Evolutionary conservation across 2,888 invertebrate species (phyloP).

Genomic region (Cerastis leucographa): DNA sequence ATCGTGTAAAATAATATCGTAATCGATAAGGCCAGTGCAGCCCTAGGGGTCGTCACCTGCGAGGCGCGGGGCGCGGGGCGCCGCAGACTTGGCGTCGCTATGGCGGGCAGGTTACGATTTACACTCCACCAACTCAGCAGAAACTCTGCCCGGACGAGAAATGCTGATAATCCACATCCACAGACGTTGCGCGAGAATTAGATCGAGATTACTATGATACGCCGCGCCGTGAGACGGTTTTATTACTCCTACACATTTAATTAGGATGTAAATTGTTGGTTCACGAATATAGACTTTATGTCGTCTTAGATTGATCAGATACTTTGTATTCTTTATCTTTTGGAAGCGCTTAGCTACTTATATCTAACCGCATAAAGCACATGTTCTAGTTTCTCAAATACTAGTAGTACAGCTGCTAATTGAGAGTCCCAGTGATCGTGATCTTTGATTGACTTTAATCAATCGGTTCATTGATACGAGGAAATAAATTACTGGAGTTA

Average conservation of each 20-base stretch:
- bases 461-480: slow-evolving; percentile 64
- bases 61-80: slow-evolving; percentile 77
- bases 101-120: slow-evolving; percentile 91
- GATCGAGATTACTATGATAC: slow-evolving; percentile 86
- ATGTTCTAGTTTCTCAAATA: slow-evolving; percentile 31
- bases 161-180: slow-evolving; percentile 89
- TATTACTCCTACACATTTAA: slow-evolving; percentile 79
- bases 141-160: slow-evolving; percentile 87
- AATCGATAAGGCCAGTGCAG: slow-evolving; percentile 59
- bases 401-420: slow-evolving; percentile 49
- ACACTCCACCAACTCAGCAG: slow-evolving; percentile 90
- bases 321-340: slow-evolving; percentile 39
- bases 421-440: slow-evolving; percentile 58
- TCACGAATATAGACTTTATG: slow-evolving; percentile 56
- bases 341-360: slow-evolving; percentile 17
- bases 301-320: slow-evolving; percentile 50
- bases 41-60: slow-evolving; percentile 88
- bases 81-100: slow-evolving; percentile 85
- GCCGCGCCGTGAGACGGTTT: slow-evolving; percentile 77
- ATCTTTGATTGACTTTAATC: slow-evolving; percentile 69
- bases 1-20: slow-evolving; percentile 1
- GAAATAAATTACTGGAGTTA: slow-evolving; percentile 53
- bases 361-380: background rate
- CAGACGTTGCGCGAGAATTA: slow-evolving; percentile 87
- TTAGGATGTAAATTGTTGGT: slow-evolving; percentile 76